Conservation (phyloP, 1,140 invertebrate genomes). For the Meloidogyne exigua region DNA sequence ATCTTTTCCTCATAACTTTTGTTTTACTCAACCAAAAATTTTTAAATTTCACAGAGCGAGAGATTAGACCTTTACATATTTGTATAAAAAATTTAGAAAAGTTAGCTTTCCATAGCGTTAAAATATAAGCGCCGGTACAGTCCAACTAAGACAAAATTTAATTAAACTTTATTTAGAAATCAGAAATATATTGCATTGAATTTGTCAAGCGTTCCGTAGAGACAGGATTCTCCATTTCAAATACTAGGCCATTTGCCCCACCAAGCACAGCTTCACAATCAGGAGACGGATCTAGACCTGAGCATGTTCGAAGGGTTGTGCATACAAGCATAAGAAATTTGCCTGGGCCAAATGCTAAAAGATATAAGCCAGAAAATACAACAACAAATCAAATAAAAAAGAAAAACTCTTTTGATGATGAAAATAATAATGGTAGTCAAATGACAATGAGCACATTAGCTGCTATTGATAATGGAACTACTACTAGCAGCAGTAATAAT, state of each 20-base stretch:
- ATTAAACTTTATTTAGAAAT: slow-evolving; percentile 32
- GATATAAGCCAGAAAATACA: background rate
- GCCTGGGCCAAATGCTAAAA: background rate
- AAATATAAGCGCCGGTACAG: too few species aligned
- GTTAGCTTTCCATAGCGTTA: too few species aligned
- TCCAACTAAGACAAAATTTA: background rate
- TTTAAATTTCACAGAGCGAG: too few species aligned
- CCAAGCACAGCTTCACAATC: slow-evolving; percentile 49
- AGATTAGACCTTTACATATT: too few species aligned
- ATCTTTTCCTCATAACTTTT: too few species aligned
- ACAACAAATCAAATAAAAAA: background rate
- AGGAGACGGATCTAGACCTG: slow-evolving; percentile 19
- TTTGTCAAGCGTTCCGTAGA: slow-evolving; percentile 52
- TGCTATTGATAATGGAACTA: background rate
- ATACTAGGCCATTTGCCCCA: slow-evolving; percentile 46
- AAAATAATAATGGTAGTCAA: background rate
- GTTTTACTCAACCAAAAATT: too few species aligned
- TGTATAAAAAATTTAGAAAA: too few species aligned
- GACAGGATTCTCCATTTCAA: slow-evolving; percentile 48
- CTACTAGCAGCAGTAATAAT: background rate
- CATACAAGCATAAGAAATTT: background rate
- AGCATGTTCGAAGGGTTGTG: background rate
- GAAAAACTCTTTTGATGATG: slow-evolving; percentile 14
- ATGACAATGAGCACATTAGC: background rate
- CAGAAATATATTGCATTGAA: slow-evolving; percentile 43